phyloP scores from a whole-genome alignment of 1,140 invertebrate genomes.

The Brachionus paranguensis region DNA sequence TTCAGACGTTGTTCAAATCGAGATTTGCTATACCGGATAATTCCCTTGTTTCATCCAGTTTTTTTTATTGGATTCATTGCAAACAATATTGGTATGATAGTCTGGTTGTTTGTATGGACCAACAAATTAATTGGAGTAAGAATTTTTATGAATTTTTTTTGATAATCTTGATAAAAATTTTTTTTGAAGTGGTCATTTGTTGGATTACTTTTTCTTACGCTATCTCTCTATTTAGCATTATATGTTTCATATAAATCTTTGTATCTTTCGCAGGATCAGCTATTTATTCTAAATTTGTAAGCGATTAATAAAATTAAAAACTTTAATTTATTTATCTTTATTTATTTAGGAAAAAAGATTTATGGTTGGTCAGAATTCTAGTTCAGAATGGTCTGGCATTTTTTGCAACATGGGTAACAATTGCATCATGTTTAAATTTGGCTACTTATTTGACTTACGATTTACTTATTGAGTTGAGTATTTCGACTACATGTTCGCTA shows the following conservation, averaged over 20 bases:
- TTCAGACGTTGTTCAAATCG: conserved; percentile 42
- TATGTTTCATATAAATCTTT: background rate
- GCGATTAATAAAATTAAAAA: background rate
- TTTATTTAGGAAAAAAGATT: conserved; percentile 41
- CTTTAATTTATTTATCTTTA: background rate
- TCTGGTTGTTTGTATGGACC: conserved; percentile 48
- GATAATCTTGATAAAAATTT: conserved; percentile 31
- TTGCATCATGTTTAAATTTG: conserved; percentile 49
- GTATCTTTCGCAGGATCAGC: background rate
- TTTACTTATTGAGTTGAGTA: conserved; percentile 8
- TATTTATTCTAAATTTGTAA: conserved; percentile 2
- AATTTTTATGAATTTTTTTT: background rate
- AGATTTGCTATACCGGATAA: conserved; percentile 42
- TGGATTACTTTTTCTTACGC: background rate
- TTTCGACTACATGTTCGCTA: conserved; percentile 43
- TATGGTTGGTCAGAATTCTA: conserved; percentile 47
- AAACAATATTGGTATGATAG: conserved; percentile 44
- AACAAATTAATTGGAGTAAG: conserved; percentile 44
- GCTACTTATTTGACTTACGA: conserved; percentile 45
- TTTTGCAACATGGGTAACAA: conserved; percentile 48
- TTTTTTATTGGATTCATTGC: conserved; percentile 44
- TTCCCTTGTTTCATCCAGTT: conserved; percentile 42
- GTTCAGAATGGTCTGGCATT: conserved; percentile 51
- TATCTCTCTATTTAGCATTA: background rate
- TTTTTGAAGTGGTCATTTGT: conserved; percentile 39